phyloP scores from a whole-genome alignment of 2,888 invertebrate species.

The Stenotaenia linearis region DNA sequence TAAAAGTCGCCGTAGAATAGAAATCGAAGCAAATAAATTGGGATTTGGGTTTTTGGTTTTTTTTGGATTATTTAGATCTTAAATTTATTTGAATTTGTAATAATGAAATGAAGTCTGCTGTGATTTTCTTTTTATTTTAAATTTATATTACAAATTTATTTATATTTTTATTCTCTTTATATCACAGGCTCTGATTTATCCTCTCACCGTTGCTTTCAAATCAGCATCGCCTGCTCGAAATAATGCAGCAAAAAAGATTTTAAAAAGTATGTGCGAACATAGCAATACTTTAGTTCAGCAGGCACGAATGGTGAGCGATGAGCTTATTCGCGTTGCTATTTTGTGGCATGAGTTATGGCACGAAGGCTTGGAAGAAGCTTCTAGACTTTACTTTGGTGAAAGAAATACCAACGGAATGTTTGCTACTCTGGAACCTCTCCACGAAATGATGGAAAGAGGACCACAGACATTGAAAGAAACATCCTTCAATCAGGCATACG shows the following conservation, averaged over 20 bases:
- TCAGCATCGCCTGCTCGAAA: constrained; percentile 77
- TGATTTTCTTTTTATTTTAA: not conserved
- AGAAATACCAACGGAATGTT: constrained; percentile 95
- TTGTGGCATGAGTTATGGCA: constrained; percentile 99
- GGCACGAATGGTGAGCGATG: constrained; percentile 92
- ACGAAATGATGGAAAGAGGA: constrained; percentile 86
- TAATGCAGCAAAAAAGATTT: constrained; percentile 86
- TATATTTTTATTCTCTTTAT: constrained; percentile 29
- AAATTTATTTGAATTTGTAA: too few relatives aligned
- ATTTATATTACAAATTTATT: not conserved
- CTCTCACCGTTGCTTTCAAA: constrained; percentile 94
- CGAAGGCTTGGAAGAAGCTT: constrained; percentile 88
- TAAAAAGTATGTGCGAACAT: constrained; percentile 93
- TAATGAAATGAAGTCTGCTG: too few relatives aligned
- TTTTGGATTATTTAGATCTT: too few relatives aligned
- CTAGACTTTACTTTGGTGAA: constrained; percentile 90
- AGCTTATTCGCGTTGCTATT: constrained; percentile 94
- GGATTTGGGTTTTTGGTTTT: too few relatives aligned
- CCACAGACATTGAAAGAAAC: constrained; percentile 95
- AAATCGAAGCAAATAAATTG: too few relatives aligned
- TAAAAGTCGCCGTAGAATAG: too few relatives aligned
- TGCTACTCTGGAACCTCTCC: constrained; percentile 87
- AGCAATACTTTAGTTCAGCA: constrained; percentile 87
- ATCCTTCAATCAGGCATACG: constrained; percentile 94
- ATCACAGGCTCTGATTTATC: constrained; percentile 79